These are phyloP conservation scores for Lonchura striata DNA, from an alignment of 2,113 vertebrate genomes.

Conservation along the genomic window DNA sequence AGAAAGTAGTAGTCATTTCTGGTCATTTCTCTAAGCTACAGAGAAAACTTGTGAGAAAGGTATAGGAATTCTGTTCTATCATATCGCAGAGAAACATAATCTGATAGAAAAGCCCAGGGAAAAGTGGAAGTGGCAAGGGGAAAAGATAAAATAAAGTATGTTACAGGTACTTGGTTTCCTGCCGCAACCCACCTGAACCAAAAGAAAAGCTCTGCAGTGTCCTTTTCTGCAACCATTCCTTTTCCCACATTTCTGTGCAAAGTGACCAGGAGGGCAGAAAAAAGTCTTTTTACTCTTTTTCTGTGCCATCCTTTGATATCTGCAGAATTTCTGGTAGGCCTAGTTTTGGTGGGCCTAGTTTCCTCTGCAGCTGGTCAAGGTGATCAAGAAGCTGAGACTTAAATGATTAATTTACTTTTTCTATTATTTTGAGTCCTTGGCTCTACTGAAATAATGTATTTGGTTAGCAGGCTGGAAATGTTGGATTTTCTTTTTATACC, in stretches of 20 bases:
- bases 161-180: neutral
- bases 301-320: neutral
- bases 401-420: neutral
- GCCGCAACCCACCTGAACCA: neutral
- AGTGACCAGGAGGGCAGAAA: neutral
- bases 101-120: neutral
- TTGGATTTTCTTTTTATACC: neutral
- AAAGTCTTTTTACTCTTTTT: neutral
- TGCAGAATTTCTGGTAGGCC: neutral
- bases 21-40: no score
- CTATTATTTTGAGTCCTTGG: neutral
- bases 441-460: neutral
- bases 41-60: neutral
- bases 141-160: neutral
- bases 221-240: neutral
- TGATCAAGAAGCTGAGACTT: neutral
- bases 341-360: neutral
- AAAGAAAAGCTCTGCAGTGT: neutral
- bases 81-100: neutral
- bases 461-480: neutral
- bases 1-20: neutral
- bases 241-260: neutral
- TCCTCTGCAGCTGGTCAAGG: neutral
- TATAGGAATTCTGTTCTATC: neutral
- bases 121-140: fast-evolving